Conservation (phyloP, 2,113 vertebrate genomes). For the Pipa parva region DNA sequence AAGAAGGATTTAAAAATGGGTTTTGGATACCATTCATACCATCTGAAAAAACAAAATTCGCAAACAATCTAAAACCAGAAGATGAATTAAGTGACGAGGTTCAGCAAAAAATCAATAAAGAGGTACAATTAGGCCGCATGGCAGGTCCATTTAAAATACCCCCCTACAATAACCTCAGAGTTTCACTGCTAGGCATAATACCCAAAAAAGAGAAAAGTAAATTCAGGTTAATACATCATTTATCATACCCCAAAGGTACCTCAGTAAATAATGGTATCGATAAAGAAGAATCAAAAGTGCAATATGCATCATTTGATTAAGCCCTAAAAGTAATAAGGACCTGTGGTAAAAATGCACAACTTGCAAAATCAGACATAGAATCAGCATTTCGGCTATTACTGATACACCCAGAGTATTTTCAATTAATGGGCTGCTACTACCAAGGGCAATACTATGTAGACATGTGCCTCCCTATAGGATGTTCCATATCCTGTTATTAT, state of each 20-base stretch:
- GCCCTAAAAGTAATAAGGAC: neutral
- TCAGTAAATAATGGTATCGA: neutral
- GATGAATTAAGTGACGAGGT: too few relatives aligned
- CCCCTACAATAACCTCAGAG: neutral
- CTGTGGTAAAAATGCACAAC: neutral
- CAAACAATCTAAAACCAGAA: too few relatives aligned
- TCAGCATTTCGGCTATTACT: neutral
- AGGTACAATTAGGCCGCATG: too few relatives aligned
- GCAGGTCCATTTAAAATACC: neutral
- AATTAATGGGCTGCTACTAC: neutral
- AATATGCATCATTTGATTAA: neutral
- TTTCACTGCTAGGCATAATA: neutral
- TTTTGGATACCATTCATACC: neutral
- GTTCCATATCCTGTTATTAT: neutral
- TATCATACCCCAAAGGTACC: neutral
- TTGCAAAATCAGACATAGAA: neutral
- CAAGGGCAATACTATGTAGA: neutral
- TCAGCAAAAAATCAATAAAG: too few relatives aligned
- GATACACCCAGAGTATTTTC: neutral
- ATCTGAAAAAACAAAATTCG: too few relatives aligned
- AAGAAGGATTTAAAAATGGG: neutral
- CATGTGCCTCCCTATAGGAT: neutral
- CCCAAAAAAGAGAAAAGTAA: neutral
- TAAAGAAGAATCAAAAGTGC: neutral
- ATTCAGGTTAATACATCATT: neutral